phyloP scores from a whole-genome alignment of 1,140 invertebrate species.

The Aphaenogaster rudis region DNA sequence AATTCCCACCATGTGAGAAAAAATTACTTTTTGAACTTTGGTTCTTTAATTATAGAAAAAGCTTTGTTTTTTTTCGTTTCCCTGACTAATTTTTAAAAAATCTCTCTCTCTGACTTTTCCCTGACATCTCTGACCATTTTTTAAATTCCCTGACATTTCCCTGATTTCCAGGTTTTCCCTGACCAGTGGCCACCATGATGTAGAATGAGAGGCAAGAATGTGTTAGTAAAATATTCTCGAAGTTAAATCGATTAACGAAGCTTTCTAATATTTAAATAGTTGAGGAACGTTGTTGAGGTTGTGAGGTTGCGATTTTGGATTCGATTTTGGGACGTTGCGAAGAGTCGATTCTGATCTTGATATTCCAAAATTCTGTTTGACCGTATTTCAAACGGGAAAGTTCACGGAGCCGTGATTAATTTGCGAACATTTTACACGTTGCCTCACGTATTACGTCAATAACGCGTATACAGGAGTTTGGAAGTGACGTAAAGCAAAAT shows the following conservation, averaged over 20 bases:
- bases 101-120: too few species aligned
- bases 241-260: not conserved
- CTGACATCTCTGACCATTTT: too few species aligned
- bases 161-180: too few species aligned
- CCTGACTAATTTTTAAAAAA: too few species aligned
- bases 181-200: too few species aligned
- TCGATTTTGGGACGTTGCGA: not conserved
- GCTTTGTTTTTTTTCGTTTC: too few species aligned
- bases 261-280: not conserved
- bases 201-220: not conserved
- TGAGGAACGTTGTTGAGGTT: not conserved
- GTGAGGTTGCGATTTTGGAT: not conserved
- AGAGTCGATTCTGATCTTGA: not conserved
- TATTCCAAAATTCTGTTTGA: slow-evolving; percentile 31
- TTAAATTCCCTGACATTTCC: too few species aligned
- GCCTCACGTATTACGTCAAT: slow-evolving; percentile 28
- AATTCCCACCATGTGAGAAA: too few species aligned
- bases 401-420: slow-evolving; percentile 35
- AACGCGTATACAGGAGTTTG: slow-evolving; percentile 16
- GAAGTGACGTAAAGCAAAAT: slow-evolving; percentile 18
- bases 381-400: slow-evolving; percentile 2
- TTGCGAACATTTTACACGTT: slow-evolving; percentile 31
- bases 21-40: too few species aligned
- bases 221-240: not conserved
- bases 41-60: too few species aligned